Evolutionary conservation across 2,888 invertebrate genomes (phyloP), one percentile per base, ranked within the genome.

Genomic region (Psylliodes chrysocephalus): DNA sequence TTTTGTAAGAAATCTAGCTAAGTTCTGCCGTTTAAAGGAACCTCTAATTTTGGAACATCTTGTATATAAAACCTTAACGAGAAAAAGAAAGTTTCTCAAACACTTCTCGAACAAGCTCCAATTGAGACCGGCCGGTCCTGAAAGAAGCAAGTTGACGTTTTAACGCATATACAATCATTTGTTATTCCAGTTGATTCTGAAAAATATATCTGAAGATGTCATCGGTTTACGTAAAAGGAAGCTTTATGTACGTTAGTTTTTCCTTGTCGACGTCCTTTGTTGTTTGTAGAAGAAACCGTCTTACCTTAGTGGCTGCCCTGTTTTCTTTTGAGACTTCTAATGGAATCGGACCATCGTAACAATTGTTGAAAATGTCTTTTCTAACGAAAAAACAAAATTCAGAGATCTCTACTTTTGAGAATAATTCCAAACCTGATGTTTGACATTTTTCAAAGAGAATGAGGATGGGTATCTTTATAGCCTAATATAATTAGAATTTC

Each of bases 81-180:
- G n/a, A n/a, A n/a, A n/a, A n/a, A n/a, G n/a, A n/a, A n/a, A n/a
- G n/a, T n/a, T n/a, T n/a, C n/a, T n/a, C n/a, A n/a, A n/a, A n/a
- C n/a, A n/a, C n/a, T n/a, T n/a, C 4, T 25, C 7, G 25, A 10
- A 42, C 18, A 42, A 18, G 42, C 18, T 18, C 10, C 42, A 42
- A 17, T 18, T n/a, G 35, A 38, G 4, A 47, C 47, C 30, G 18
- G 4, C 57, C 47, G 44, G 18, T 28, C 33, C 55, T 55, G 55
- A 8, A 6, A 14, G 17, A 6, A 15, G 15, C 19, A 47, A 1
- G 28, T 30, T 51, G 59, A 71, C 72, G 67, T 68, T 71, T 68
- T 72, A 71, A 71, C 71, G 70, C 71, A 72, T 69, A 64, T 15
- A 49, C 63, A 63, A 61, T 63, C 66, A 67, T 64, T 64, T 56